Conservation (phyloP, 2,113 vertebrate genomes). For the Anhinga rufa region DNA sequence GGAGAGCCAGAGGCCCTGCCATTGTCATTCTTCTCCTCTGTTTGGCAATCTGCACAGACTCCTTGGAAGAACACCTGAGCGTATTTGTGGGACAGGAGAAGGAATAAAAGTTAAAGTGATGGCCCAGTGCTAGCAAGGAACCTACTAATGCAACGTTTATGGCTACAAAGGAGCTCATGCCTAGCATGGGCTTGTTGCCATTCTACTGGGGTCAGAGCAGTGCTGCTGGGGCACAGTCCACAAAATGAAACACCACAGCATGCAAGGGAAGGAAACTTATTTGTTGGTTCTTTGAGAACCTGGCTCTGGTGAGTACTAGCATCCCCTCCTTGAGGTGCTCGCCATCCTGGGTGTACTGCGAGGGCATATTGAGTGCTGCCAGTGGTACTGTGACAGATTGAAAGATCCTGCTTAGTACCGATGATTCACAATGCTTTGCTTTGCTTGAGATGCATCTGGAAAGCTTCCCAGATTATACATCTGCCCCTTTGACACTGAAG, state of each 20-base stretch:
- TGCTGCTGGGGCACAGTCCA: not conserved
- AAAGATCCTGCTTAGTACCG: not conserved
- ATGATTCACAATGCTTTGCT: constrained; percentile 34
- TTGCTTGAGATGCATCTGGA: constrained; percentile 52
- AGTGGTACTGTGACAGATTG: constrained; percentile 23
- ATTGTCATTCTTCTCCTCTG: constrained; percentile 27
- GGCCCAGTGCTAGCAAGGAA: not conserved
- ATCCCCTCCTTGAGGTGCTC: not conserved
- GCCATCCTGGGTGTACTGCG: not conserved
- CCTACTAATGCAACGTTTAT: not conserved
- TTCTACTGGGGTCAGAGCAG: not conserved
- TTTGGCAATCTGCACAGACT: not conserved
- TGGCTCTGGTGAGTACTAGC: not conserved
- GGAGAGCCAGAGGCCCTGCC: constrained; percentile 55
- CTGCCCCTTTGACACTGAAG: constrained; percentile 52
- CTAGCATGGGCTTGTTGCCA: not conserved
- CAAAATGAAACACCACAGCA: not conserved
- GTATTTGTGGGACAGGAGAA: constrained; percentile 17
- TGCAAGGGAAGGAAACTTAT: not conserved
- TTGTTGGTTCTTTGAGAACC: not conserved
- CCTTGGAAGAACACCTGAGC: constrained; percentile 19
- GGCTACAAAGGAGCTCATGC: not conserved
- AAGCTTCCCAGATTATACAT: constrained; percentile 54
- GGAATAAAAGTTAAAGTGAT: constrained; percentile 9
- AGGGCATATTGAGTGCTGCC: not conserved